Base-by-base conservation (phyloP, 1,140 invertebrate genomes). In the Lepidurus apus region DNA sequence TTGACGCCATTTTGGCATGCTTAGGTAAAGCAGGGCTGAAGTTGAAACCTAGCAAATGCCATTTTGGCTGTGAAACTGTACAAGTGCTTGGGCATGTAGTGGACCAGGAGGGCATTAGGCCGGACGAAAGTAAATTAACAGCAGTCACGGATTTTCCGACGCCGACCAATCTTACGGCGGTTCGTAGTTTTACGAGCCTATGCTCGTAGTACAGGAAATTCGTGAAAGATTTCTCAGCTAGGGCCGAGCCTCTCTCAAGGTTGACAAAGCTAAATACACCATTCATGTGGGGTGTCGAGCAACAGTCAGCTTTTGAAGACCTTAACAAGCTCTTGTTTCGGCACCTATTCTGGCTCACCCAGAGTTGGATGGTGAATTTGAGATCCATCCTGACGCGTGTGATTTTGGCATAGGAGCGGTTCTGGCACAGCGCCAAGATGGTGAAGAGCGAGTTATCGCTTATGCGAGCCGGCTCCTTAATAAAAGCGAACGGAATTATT, bases 141-240 rank as follows among this genome's bases (percentile, higher is more conserved):
- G 79, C 76, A 1, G 80, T 82, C 44, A 26, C 53, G 11, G 34
- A 79, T 7, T 76, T 79, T 78, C 77, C 77, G 24, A 42, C 26
- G n/a, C 81, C 81, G 53, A 24, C 24, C 7, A 42, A 13, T 6
- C 24, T 44, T n/a, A 80, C 74, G 6, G 75, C 76, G 13, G 75
- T 77, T 26, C 81, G 80, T 43, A 65, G 79, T 47, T 10, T 81
- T 4, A 77, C 77, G 47, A 21, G 79, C 26, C 78, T 80, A 73
- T 65, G 43, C 21, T 77, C 79, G 17, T 82, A 80, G 47, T 82
- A 82, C 77, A 26, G 81, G 26, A 77, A 79, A 45, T 88, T 87
- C 79, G 82, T 88, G 43, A 80, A 81, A 17, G 81, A 87, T 81
- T 88, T 87, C 80, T 81, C 86, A 0, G 78, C 81, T 4, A 76